Conservation (phyloP, 2,888 invertebrate genomes). For the Dryobota labecula region DNA sequence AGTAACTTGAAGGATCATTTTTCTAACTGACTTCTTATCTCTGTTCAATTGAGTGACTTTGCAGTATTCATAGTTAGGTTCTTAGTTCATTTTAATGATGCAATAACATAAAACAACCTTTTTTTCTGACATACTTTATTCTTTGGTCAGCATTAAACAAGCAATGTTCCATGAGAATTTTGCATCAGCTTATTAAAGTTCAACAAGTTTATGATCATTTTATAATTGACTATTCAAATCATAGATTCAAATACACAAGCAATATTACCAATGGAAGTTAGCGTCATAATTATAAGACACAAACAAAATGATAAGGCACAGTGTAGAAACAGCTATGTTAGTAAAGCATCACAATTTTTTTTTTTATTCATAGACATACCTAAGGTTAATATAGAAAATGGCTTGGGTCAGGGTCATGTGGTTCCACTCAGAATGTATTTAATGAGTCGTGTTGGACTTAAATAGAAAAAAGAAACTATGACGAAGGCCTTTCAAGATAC, state of each 20-base stretch:
- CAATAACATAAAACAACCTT: neutral
- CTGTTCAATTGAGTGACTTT: slow-evolving; percentile 24
- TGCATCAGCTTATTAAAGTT: neutral
- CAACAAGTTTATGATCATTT: slow-evolving; percentile 1
- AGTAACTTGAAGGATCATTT: slow-evolving; percentile 6
- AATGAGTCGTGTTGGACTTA: slow-evolving; percentile 34
- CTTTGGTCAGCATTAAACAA: neutral
- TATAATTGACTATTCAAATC: slow-evolving; percentile 17
- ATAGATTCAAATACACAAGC: neutral
- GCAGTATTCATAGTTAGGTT: slow-evolving; percentile 17
- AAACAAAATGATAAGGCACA: slow-evolving; percentile 37
- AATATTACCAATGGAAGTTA: slow-evolving; percentile 14
- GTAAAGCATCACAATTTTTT: slow-evolving; percentile 37
- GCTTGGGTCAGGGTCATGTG: slow-evolving; percentile 75
- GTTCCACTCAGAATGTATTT: slow-evolving; percentile 36
- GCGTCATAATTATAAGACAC: slow-evolving; percentile 29
- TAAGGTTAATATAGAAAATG: slow-evolving; percentile 71
- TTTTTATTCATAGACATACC: slow-evolving; percentile 65
- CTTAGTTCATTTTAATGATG: slow-evolving; percentile 11
- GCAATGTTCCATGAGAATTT: neutral
- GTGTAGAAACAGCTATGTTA: slow-evolving; percentile 35
- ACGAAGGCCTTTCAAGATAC: too few species aligned
- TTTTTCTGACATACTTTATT: neutral
- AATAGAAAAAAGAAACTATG: slow-evolving; percentile 7
- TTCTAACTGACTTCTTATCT: neutral